Base-by-base conservation (phyloP, 1,140 invertebrate species). In the Drosophila ficusphila region DNA sequence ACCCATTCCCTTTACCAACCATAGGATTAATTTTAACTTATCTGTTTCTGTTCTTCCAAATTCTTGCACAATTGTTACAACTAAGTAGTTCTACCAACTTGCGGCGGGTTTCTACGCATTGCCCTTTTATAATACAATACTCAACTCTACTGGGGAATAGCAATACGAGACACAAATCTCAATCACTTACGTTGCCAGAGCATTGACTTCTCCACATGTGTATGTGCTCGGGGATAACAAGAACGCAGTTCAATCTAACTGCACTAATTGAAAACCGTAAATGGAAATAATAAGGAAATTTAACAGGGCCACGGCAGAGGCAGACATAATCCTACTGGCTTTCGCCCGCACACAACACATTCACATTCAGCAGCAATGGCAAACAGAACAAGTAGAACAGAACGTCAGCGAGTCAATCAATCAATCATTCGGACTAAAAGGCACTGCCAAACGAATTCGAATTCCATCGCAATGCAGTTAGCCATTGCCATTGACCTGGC, bases 221-320 rank as follows among this genome's bases (percentile, higher is more conserved):
- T 18, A 8, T 41, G 33, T 39, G 42, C 7, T 46, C 23, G 5
- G 12, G 23, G 23, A 31, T 23, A 19, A 12, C 44, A 41, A 14
- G 12, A 8, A 8, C 23, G 23, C 3, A 8, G 21, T 36, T 41
- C 34, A 29, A 41, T 46, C 21, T 3, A 23, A 23, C 7, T 6
- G 4, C 16, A 52, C 51, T 64, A 64, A 64, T 64, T 64, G 56
- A 62, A 67, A 67, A 42, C 27, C 16, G 27, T 33, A 67, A 64
- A 67, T 51, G 60, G n/a, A 49, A 51, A 65, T 67, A 67, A 41
- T 67, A 51, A 51, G 44, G 25, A 8, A 29, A 65, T 38, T 33
- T 65, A 62, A 27, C 21, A 23, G 31, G 31, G 18, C 44, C 44
- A 31, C 11, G 18, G 29, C 19, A 8, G 12, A 18, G 18, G 29